A percentile compares a stretch with the other conserved stretches of the same genome.
Evolutionary conservation across 2,888 invertebrate genomes (phyloP).

Genomic region (Melanostoma mellinum): DNA sequence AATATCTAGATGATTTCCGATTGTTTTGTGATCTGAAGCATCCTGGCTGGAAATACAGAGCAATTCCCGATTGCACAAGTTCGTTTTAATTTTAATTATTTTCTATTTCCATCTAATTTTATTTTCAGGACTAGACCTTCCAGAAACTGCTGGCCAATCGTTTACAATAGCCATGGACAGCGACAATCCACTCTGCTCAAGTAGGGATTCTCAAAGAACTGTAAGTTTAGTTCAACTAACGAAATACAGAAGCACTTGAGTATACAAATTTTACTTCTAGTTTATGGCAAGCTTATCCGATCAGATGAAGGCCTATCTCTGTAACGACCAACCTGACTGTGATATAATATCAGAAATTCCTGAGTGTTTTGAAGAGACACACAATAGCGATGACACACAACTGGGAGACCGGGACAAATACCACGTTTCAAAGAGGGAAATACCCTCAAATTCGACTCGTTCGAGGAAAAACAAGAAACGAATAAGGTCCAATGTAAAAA

Average conservation of each 20-base stretch:
- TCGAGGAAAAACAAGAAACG: slow-evolving; percentile 44
- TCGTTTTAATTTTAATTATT: slow-evolving; percentile 9
- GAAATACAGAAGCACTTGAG: no score
- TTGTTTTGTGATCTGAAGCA: slow-evolving; percentile 80
- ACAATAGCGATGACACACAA: slow-evolving; percentile 27
- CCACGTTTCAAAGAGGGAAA: slow-evolving; percentile 57
- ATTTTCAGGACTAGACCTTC: slow-evolving; percentile 82
- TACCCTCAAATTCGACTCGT: background rate
- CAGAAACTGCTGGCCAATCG: slow-evolving; percentile 82
- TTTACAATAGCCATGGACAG: slow-evolving; percentile 82
- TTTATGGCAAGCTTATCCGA: slow-evolving; percentile 57
- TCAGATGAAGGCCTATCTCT: slow-evolving; percentile 72
- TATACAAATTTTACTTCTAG: slow-evolving; percentile 1
- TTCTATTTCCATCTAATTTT: slow-evolving; percentile 1
- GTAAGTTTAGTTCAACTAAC: slow-evolving; percentile 36
- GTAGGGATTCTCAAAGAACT: slow-evolving; percentile 72
- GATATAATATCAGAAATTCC: slow-evolving; percentile 74
- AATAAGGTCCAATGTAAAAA: slow-evolving; percentile 67
- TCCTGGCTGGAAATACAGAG: slow-evolving; percentile 80
- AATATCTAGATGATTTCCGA: slow-evolving; percentile 79
- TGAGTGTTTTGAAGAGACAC: slow-evolving; percentile 63
- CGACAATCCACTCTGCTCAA: slow-evolving; percentile 81
- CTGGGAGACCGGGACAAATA: slow-evolving; percentile 61
- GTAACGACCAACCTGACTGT: slow-evolving; percentile 73
- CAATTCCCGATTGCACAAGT: slow-evolving; percentile 85